Evolutionary conservation across 2,113 vertebrate species (phyloP), one percentile per base, ranked within the genome.

Genomic region (Lophotis ruficrista): DNA sequence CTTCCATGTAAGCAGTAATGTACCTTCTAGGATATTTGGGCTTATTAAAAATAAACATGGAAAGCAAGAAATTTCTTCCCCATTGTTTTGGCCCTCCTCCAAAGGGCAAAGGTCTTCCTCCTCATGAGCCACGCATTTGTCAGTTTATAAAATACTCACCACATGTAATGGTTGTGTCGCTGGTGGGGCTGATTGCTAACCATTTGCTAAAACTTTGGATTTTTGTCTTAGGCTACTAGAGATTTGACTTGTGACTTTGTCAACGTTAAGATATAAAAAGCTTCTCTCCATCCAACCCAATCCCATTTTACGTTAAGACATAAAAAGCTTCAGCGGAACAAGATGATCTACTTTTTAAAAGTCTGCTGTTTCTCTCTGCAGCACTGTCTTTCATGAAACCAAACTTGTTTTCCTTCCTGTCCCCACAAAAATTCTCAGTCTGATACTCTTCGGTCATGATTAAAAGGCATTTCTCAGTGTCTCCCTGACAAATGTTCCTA

Each of bases 1-100:
- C 38, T 45, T 45, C 94, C 71, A 30, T 58, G 77, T 83, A 91
- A 88, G 89, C 91, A 97, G 75, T 91, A 70, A 96, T 97, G 97
- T 96, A 93, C 85, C 33, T 97, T 96, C 76, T 62, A 81, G 77
- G 72, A 83, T 85, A 87, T 43, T 88, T 0, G 5, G 75, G 61
- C 35, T 95, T 96, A 95, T 70, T 71, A 21, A 73, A 92, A 94
- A 76, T 82, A 91, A 97, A 87, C 47, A 94, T 8, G 48, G 78
- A 79, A 83, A 83, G 68, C 76, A 80, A 83, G 61, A 85, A n/a
- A 79, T 89, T 92, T 58, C 82, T 94, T 81, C 53, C 96, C 41
- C 30, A 35, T 89, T 90, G 50, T 79, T 87, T 78, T 82, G 69
- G 66, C 50, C 48, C 31, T 60, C 38, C 38, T 77, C 68, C 71